phyloP scores from a whole-genome alignment of 1,140 invertebrate species.

The Leptonema lineaticorne region DNA sequence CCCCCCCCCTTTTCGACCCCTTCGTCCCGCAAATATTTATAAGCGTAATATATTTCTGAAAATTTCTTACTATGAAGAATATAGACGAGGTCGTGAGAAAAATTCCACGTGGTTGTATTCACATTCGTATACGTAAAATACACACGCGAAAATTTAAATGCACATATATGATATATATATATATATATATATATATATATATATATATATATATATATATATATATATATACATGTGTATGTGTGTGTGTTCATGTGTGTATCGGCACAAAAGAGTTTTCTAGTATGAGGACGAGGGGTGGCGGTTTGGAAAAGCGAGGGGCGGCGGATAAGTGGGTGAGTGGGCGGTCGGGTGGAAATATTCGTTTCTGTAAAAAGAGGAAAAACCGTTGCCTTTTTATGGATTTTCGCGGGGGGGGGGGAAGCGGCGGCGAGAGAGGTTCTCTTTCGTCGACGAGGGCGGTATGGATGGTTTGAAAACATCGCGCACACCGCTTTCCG shows the following conservation, averaged over 20 bases:
- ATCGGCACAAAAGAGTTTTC: not conserved
- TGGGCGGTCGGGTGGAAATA: conserved; percentile 15
- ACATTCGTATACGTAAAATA: too few species aligned
- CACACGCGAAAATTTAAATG: conserved; percentile 8
- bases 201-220: not conserved
- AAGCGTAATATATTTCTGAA: too few species aligned
- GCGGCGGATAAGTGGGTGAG: not conserved
- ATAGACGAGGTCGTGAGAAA: too few species aligned
- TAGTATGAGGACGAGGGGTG: not conserved
- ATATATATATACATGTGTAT: not conserved
- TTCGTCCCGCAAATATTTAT: too few species aligned
- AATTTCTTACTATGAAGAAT: too few species aligned
- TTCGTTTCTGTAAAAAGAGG: conserved; percentile 33
- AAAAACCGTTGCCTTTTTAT: conserved; percentile 33
- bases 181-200: not conserved
- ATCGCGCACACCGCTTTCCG: too few species aligned
- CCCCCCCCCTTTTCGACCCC: too few species aligned
- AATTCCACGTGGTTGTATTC: too few species aligned
- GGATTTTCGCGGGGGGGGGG: conserved; percentile 23
- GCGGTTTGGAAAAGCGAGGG: not conserved
- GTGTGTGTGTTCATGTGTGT: conserved; percentile 4
- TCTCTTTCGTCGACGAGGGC: too few species aligned
- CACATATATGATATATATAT: not conserved
- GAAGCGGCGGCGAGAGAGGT: not conserved
- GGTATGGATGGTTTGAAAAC: not conserved